Evolutionary conservation across 2,888 invertebrate genomes (phyloP), one percentile per base, ranked within the genome.

Genomic region (Neoascia interrupta): DNA sequence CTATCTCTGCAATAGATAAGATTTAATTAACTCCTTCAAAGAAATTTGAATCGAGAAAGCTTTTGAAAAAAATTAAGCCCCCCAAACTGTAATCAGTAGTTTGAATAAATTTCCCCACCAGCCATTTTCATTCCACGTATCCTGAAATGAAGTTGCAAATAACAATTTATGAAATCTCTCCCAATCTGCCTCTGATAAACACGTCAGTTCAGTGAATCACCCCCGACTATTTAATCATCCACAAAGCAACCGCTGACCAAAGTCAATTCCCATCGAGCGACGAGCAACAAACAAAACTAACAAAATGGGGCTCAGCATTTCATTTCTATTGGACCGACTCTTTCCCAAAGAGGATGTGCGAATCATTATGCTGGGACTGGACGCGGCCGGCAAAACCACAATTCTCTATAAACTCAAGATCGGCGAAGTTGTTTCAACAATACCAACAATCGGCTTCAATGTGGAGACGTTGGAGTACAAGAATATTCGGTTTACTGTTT

Each of bases 1-100:
- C 93, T 51, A 97, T 96, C 91, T 97, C 97, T 96, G 89, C 31
- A 92, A 73, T 0, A 37, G 47, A 31, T 19, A 43, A 18, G 19
- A 28, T 19, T 28, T 0, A 53, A 53, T 13, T 18, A 8, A n/a
- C n/a, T n/a, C n/a, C n/a, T n/a, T n/a, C n/a, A n/a, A n/a, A n/a
- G n/a, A n/a, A n/a, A n/a, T n/a, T n/a, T 19, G 11, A 4, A 16
- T 13, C 10, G 5, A 2, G 8, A 23, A 21, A 19, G 10, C 6
- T 31, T 26, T 26, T 10, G 26, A 34, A 13, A 37, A 0, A 10
- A 5, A 18, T 2, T 43, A 26, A n/a, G 5, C 49, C 37, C 37
- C 34, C 53, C 76, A 76, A 76, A 70, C 70, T 76, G 63, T 41
- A 31, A 43, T 19, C 16, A 3, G n/a, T 10, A 34, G 21, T 41